Evolutionary conservation across 1,140 invertebrate genomes (phyloP), one percentile per base, ranked within the genome.

Genomic region (Heliothis subflexa): DNA sequence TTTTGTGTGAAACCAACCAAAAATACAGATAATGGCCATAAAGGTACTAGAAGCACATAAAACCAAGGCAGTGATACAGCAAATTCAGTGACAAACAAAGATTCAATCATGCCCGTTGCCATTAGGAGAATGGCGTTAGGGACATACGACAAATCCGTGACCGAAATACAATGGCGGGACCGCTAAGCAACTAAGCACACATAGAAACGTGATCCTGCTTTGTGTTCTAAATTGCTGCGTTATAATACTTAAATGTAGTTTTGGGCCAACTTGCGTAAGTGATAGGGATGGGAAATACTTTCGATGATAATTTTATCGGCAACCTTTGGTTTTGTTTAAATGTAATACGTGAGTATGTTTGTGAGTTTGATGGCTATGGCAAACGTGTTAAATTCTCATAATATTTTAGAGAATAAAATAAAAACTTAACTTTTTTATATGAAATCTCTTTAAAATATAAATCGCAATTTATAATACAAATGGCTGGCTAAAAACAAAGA

Each of bases 61-160:
- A 70, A 2, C 18, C 14, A 16, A 70, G 47, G 16, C 57, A 50
- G 33, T 76, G 74, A 76, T 52, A 78, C 78, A 72, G 47, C 45
- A 76, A 76, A 76, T 78, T 50, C 73, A 70, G 61, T 68, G 45
- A 62, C 57, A 61, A 79, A 61, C 74, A 77, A 54, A 78, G 81
- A 85, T 84, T 83, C 79, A 84, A 85, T 84, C 82, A 80, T 83
- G 83, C 73, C 64, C 50, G 77, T 28, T 47, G 74, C 78, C 81
- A 86, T 86, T 83, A 85, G 79, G 78, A 79, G 78, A 86, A 85
- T 83, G 66, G 79, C 78, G 72, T 55, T 59, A 78, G 76, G 70
- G 80, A 83, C 78, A 70, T 83, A 78, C 81, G 80, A 82, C 78
- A 83, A 81, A 82, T 72, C 49, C 85, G 82, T 85, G 86, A 83